phyloP scores from a whole-genome alignment of 2,113 vertebrate species.

The Equus przewalskii region DNA sequence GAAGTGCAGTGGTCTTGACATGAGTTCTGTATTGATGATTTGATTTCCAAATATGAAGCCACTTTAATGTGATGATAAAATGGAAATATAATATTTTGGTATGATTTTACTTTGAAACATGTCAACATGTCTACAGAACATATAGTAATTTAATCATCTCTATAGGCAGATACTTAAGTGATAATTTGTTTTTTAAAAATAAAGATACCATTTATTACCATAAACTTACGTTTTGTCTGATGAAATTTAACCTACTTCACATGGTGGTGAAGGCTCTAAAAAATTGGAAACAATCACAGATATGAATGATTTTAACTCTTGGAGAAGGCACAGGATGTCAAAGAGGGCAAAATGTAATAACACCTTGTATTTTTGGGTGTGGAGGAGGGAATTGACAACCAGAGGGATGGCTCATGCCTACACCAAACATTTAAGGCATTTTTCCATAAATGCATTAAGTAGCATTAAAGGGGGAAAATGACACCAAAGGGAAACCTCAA shows the following conservation, averaged over 20 bases:
- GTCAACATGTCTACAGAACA: neutral
- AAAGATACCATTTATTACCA: neutral
- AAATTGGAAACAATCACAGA: neutral
- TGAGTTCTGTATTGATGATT: neutral
- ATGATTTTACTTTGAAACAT: conserved; percentile 8
- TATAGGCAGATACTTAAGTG: neutral
- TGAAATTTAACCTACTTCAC: conserved; percentile 20
- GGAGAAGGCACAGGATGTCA: neutral
- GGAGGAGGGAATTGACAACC: neutral
- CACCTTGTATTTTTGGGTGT: neutral
- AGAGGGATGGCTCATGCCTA: neutral
- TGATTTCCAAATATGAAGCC: neutral
- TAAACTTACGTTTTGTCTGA: neutral
- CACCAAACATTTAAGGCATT: conserved; percentile 9
- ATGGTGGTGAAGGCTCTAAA: neutral
- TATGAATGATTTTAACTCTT: conserved; percentile 22
- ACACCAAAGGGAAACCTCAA: conserved; percentile 67
- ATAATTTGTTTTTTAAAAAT: conserved; percentile 10
- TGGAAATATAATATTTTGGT: neutral
- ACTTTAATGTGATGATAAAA: neutral
- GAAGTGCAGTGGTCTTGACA: neutral
- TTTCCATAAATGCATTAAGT: conserved; percentile 57
- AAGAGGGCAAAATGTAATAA: conserved; percentile 12
- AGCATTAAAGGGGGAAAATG: conserved; percentile 1
- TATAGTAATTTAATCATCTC: neutral